Percentiles rank a stretch among this genome's conserved stretches.
These are phyloP conservation scores for Leiothrix lutea DNA, from an alignment of 2,113 vertebrate species.

Conservation along the genomic window DNA sequence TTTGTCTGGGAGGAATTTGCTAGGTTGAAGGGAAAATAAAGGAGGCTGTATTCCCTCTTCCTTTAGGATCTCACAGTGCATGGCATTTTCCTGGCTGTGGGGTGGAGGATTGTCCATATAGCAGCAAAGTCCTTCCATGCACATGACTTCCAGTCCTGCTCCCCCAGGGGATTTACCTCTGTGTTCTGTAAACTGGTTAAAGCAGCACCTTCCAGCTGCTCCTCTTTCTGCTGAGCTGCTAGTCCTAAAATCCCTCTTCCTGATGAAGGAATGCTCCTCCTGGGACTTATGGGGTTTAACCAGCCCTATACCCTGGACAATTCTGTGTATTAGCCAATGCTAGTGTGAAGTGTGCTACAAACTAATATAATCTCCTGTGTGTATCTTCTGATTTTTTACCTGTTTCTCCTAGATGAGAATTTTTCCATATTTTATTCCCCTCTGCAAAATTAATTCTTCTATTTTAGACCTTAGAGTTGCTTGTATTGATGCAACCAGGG, in stretches of 20 bases:
- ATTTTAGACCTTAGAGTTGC: conserved; percentile 26
- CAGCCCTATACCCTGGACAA: not conserved
- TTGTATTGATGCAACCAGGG: not conserved
- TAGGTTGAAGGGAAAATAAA: not conserved
- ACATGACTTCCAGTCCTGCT: not conserved
- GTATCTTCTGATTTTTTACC: not conserved
- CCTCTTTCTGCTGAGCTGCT: not conserved
- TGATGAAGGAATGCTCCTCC: not conserved
- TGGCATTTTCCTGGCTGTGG: not conserved
- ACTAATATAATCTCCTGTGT: not conserved
- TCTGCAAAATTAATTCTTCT: not conserved
- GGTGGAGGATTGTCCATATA: not conserved
- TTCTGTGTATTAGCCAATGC: not conserved
- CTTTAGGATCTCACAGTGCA: not conserved
- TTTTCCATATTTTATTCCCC: not conserved
- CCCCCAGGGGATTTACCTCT: not conserved
- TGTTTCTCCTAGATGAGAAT: not conserved
- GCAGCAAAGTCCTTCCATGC: not conserved
- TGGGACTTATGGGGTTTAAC: not conserved
- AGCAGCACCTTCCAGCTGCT: not conserved
- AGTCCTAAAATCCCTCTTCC: not conserved
- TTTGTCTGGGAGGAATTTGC: not conserved
- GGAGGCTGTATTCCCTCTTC: not conserved
- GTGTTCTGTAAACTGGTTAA: not conserved
- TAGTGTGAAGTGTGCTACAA: not conserved